Conservation (phyloP, 2,113 vertebrate genomes). For the Psilopogon haemacephalus region DNA sequence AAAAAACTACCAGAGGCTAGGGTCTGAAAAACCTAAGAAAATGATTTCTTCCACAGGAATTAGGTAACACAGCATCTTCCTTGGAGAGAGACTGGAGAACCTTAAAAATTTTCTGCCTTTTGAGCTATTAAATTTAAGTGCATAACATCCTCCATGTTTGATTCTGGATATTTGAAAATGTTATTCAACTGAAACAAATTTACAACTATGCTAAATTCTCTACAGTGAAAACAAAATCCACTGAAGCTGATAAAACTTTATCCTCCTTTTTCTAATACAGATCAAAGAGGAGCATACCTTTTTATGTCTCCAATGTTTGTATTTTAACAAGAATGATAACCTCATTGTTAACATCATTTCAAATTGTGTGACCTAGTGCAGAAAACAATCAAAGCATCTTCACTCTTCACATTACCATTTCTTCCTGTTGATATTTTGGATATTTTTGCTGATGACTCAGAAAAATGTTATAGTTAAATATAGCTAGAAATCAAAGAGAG, state of each 20-base stretch:
- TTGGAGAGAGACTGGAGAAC: not conserved
- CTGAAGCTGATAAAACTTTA: slow-evolving; percentile 42
- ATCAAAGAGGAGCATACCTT: slow-evolving; percentile 63
- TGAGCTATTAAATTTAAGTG: not conserved
- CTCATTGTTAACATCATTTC: slow-evolving; percentile 23
- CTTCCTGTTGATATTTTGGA: slow-evolving; percentile 12
- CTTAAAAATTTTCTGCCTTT: not conserved
- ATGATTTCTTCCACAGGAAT: not conserved
- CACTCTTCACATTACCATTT: slow-evolving; percentile 31
- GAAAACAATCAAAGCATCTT: slow-evolving; percentile 44
- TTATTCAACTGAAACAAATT: slow-evolving; percentile 50
- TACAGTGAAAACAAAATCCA: slow-evolving; percentile 22
- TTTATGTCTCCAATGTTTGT: slow-evolving; percentile 43
- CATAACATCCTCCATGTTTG: not conserved
- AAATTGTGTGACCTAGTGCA: slow-evolving; percentile 30
- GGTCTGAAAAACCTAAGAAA: not conserved
- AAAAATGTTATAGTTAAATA: slow-evolving; percentile 57
- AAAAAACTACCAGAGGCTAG: not conserved
- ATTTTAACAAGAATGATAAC: slow-evolving; percentile 43
- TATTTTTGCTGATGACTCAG: slow-evolving; percentile 59
- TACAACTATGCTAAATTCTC: slow-evolving; percentile 30
- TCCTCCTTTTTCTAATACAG: not conserved
- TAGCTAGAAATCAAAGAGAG: slow-evolving; percentile 50
- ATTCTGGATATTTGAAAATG: slow-evolving; percentile 41
- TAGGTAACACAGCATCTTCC: not conserved